Evolutionary conservation across 2,888 invertebrate genomes (phyloP), one percentile per base, ranked within the genome.

Genomic region (Drosophila emarginata): DNA sequence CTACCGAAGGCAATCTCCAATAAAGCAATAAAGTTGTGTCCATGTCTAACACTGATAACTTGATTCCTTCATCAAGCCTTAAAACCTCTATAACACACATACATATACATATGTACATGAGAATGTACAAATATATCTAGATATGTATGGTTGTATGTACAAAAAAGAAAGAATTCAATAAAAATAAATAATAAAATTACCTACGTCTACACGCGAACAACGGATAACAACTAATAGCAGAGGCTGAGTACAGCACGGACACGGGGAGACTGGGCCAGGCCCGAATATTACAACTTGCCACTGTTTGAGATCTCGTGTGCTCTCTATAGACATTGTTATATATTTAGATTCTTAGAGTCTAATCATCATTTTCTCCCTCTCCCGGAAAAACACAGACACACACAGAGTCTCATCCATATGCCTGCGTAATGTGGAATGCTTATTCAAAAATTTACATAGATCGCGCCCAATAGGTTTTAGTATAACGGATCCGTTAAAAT

Each of bases 191-290:
- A 68, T 59, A 51, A 23, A 67, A 50, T 80, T 76, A 86, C 86
- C 84, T 86, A 80, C 76, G 74, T 74, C 73, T 73, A 80, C 72
- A 62, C 84, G 78, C 78, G 76, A 78, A 69, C 67, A 81, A 67
- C 80, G 71, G 76, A 72, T 76, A 81, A 70, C 80, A 70, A 45
- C 45, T 45, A 76, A 73, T 76, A 80, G 83, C 78, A 76, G 80
- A 83, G 78, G 83, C 76, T 73, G 80, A 83, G 78, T 82, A 84
- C 84, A 82, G 81, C 81, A 83, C 87, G 87, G 70, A 74, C 84
- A 83, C 87, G 72, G 87, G 80, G 81, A 86, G 85, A 80, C 80
- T 80, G 85, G 80, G 78, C 86, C 77, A 75, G 76, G 72, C 63
- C 78, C 84, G 79, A 72, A 69, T 79, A 73, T 86, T 86, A 85